A percentile compares a stretch with the other conserved stretches of the same genome.
These are phyloP conservation scores for Hypsopygia costalis DNA, from an alignment of 2,888 invertebrate genomes.

Conservation along the genomic window DNA sequence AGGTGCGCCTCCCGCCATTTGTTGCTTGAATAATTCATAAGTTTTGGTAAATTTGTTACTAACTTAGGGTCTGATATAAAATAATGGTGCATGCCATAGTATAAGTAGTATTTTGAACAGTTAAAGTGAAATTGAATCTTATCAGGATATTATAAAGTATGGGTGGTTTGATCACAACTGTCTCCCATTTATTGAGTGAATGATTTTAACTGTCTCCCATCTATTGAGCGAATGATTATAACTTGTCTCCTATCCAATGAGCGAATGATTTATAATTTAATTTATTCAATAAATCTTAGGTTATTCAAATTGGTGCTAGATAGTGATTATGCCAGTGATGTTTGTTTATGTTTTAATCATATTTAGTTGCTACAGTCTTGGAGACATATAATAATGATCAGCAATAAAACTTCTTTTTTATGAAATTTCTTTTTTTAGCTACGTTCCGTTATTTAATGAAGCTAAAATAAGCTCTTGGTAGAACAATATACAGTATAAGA, in stretches of 20 bases:
- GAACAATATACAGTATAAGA: background rate
- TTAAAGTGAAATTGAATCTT: constrained; percentile 20
- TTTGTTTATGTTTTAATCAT: constrained; percentile 13
- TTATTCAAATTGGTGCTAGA: constrained; percentile 62
- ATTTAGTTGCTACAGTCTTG: too few relatives aligned
- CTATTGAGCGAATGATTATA: too few relatives aligned
- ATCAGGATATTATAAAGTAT: constrained; percentile 18
- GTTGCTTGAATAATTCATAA: constrained; percentile 21
- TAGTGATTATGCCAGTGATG: constrained; percentile 46
- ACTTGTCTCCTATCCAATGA: too few relatives aligned
- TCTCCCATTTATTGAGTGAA: constrained; percentile 16
- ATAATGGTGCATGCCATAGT: constrained; percentile 71
- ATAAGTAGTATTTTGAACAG: constrained; percentile 57
- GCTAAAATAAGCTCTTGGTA: constrained; percentile 1
- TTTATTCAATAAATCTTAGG: constrained; percentile 32
- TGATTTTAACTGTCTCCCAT: constrained; percentile 20
- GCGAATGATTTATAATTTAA: constrained; percentile 17
- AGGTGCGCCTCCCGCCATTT: constrained; percentile 6
- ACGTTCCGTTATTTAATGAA: background rate
- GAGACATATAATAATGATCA: too few relatives aligned
- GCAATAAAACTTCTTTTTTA: constrained; percentile 1
- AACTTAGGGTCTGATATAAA: constrained; percentile 60
- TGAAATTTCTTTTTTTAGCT: background rate
- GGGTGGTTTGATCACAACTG: constrained; percentile 22
- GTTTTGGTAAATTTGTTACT: constrained; percentile 38